Evolutionary conservation across 1,140 invertebrate species (phyloP), one percentile per base, ranked within the genome.

Genomic region (Drosophila pallidifrons): DNA sequence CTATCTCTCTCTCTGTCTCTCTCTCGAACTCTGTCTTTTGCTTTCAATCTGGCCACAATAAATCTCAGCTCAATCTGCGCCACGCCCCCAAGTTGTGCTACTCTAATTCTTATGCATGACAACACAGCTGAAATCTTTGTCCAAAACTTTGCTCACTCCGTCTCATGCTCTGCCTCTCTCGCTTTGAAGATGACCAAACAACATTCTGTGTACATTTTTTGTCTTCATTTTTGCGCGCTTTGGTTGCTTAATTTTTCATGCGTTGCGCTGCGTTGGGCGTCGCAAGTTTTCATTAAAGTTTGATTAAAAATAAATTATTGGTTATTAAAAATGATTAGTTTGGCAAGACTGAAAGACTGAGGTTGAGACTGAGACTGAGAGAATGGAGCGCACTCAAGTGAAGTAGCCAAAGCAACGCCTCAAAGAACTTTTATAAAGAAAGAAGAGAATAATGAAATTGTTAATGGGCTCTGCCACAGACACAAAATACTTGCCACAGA

Each of bases 271-370:
- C 25, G 69, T n/a, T 57, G 71, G 43, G 68, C 75, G 77, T 63
- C 51, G 41, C 70, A 77, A 83, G 74, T 85, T 88, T 88, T 89
- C 83, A 88, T 88, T 88, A 88, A 88, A 89, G 77, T 88, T 88
- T 88, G 81, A 88, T 88, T 89, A 88, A 85, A 88, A 88, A 81
- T 89, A 88, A 89, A 88, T 88, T 88, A 88, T 88, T 88, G 81
- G 85, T 88, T 88, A 88, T 88, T 88, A 90, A 88, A 89, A 88
- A 88, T 90, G 85, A 88, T 89, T 89, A 89, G 85, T 88, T 88
- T 88, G 57, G 79, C 76, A 52, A 69, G 64, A 74, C 41, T 13
- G 5, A n/a, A n/a, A 43, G 41, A 43, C 35, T 35, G 35, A 25
- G 20, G 3, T 25, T 25, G 20, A 25, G 35, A 35, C 35, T 35